Conservation (phyloP, 2,113 vertebrate genomes). For the Microcebus murinus region DNA sequence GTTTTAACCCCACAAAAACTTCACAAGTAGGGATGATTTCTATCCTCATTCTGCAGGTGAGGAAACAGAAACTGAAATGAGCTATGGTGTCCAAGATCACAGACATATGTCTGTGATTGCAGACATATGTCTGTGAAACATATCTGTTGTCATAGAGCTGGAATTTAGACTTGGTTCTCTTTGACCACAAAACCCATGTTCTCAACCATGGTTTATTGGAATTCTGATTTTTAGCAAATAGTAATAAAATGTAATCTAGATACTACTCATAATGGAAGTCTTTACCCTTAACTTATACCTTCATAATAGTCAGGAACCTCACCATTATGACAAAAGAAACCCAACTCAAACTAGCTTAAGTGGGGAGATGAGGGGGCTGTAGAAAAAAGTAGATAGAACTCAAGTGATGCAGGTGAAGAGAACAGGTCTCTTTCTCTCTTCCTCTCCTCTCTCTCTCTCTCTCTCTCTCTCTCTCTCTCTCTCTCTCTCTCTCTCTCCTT, state of each 20-base stretch:
- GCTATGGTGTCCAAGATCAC: neutral
- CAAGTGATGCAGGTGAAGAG: neutral
- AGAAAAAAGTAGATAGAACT: neutral
- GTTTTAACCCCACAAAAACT: neutral
- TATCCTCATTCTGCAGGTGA: neutral
- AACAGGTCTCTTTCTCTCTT: too few species aligned
- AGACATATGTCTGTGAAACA: neutral
- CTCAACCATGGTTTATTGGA: neutral
- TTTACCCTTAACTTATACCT: neutral
- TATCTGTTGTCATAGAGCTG: neutral
- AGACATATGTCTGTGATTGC: neutral
- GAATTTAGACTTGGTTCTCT: neutral
- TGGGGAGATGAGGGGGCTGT: too few species aligned
- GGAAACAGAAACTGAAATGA: neutral
- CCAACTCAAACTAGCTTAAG: neutral
- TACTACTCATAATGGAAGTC: neutral
- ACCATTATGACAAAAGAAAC: neutral
- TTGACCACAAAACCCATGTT: neutral
- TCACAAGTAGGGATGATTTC: neutral
- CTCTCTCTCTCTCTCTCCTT: neutral
- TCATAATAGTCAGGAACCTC: neutral
- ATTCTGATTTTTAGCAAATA: neutral
- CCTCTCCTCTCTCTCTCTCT: neutral
- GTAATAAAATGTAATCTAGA: neutral
- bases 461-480: neutral